Evolutionary conservation across 2,113 vertebrate species (phyloP), one percentile per base, ranked within the genome.

Genomic region (Abramis brama): DNA sequence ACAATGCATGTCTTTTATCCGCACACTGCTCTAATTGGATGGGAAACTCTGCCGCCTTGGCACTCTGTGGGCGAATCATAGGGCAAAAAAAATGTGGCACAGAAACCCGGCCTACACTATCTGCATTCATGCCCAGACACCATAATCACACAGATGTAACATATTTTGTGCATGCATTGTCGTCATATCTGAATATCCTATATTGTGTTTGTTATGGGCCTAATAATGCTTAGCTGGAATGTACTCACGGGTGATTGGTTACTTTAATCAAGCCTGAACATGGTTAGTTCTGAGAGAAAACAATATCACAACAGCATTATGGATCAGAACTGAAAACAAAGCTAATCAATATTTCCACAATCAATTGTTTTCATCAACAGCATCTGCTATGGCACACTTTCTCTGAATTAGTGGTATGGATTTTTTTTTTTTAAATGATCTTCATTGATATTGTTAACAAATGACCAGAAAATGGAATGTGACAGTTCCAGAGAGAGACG

Each of bases 1-100:
- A 95, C 94, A 94, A 94, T 93, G 91, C 79, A 66, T 84, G 89
- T 88, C 86, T 93, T 93, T 94, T 91, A 94, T 94, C 85, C 86
- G 55, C 1, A 79, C 50, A 87, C 89, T 89, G 89, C 88, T 93
- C 88, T 94, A 94, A 95, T 92, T 94, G 91, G 92, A 92, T 88
- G 88, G 91, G 91, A 92, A 88, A 88, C 91, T 92, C 85, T 92
- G 91, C 92, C 91, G 89, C 85, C 84, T 78, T 86, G 89, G 89
- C 91, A 89, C 92, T 92, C 90, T 83, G 74, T 79, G 78, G 84
- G 78, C 62, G 70, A 79, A 43, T 19, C 47, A 75, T 62, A 52
- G 27, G 68, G 80, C 75, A 66, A 85, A 85, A 92, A 90, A 39
- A 12, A 71, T 86, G 88, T 89, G 86, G 85, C 89, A 87, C 66